A percentile compares a stretch with the other conserved stretches of the same genome.
phyloP scores from a whole-genome alignment of 1,140 invertebrate genomes.

The Diorhabda sublineata region DNA sequence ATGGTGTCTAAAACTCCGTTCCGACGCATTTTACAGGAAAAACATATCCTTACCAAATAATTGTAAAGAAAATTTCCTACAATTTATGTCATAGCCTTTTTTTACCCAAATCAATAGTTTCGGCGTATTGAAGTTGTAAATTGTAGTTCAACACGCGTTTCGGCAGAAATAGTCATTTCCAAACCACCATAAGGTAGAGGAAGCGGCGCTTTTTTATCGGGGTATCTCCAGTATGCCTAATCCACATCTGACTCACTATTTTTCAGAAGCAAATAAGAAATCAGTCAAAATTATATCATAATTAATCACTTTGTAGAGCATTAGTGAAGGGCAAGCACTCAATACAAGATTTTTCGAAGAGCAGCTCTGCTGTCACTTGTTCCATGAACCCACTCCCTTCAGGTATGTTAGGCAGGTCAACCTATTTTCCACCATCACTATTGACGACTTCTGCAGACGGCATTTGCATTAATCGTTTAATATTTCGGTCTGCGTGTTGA shows the following conservation, averaged over 20 bases:
- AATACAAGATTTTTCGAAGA: slow-evolving; percentile 21
- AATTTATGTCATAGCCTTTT: too few relatives aligned
- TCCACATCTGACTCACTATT: background rate
- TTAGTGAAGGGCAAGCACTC: slow-evolving; percentile 32
- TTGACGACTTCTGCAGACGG: background rate
- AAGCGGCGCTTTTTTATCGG: too few relatives aligned
- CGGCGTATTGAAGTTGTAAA: too few relatives aligned
- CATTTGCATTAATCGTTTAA: background rate
- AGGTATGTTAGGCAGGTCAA: slow-evolving; percentile 18
- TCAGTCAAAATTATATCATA: background rate
- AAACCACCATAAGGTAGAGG: too few relatives aligned
- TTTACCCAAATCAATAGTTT: too few relatives aligned
- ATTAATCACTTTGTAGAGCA: slow-evolving; percentile 22
- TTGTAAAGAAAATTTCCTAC: too few relatives aligned
- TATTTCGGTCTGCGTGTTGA: slow-evolving; percentile 34
- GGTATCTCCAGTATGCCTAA: too few relatives aligned
- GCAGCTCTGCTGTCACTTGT: slow-evolving; percentile 17
- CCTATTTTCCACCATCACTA: slow-evolving; percentile 20
- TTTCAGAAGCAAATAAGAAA: background rate
- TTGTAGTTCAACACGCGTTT: too few relatives aligned
- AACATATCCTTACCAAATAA: too few relatives aligned
- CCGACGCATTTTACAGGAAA: too few relatives aligned
- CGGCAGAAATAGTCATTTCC: too few relatives aligned
- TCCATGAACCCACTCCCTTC: slow-evolving; percentile 37
- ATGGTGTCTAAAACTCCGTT: too few relatives aligned